Base-by-base conservation (phyloP, 2,888 invertebrate species). In the Helicoverpa assulta region DNA sequence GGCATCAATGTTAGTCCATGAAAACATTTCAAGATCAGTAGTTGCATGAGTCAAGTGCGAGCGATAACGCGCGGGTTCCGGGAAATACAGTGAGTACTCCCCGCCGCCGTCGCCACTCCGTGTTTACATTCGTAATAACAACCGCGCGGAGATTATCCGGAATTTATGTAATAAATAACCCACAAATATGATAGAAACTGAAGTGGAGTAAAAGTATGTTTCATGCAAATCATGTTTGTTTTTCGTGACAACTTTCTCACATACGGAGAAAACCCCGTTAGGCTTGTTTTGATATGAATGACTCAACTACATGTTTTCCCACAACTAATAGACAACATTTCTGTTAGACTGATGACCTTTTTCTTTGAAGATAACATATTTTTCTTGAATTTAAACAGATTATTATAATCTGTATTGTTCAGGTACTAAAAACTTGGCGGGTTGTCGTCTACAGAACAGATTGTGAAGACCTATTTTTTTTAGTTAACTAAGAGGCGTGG, bases 1-100 rank as follows among this genome's bases (percentile, higher is more conserved):
- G 76, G 73, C 70, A 70, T 53, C 66, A 33, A 67, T 60, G 67
- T 67, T 69, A 18, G 53, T 51, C 43, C 57, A 53, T 68, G 73
- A 79, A 83, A 76, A 74, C 18, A 71, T 77, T 83, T 83, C 82
- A 83, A 83, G 83, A 74, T 70, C 79, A 78, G 52, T 68, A 67
- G 62, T 54, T 55, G 70, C 55, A 77, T 80, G 83, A 83, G 76
- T 83, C 82, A 83, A 83, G 74, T 64, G 69, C 67, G 66, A n/a
- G 55, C 62, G 70, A 71, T 76, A 81, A 66, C 70, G 51, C 59
- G 60, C 37, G 8, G 71, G 57, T 83, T 83, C 84, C 66, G 58
- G 73, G 83, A 83, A 83, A 56, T 18, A 16, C 29, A 21, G 53
- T 53, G 69, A 77, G 62, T 60, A 18, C 18, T 58, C 50, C 16